These are phyloP conservation scores for Nothura maculosa DNA, from an alignment of 2,797 vertebrate genomes.

Conservation along the genomic window DNA sequence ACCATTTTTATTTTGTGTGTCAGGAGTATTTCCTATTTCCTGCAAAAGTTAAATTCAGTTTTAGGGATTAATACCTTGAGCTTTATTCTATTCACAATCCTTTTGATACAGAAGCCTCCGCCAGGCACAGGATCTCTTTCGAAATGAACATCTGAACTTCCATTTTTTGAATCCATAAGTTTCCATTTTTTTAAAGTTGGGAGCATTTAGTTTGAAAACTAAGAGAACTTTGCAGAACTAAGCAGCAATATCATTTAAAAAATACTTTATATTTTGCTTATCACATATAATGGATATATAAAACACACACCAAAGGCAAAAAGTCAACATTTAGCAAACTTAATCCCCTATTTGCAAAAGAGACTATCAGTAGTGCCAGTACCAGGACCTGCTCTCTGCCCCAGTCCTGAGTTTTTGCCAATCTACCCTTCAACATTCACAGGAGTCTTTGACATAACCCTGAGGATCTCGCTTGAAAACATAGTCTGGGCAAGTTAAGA, in stretches of 20 bases:
- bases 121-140: neutral
- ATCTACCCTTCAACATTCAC: neutral
- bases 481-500: neutral
- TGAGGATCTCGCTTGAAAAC: neutral
- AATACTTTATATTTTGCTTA: neutral
- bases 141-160: neutral
- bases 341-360: neutral
- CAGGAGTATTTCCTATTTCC: too few species aligned
- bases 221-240: neutral
- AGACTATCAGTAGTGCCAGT: neutral
- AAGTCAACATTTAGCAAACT: neutral
- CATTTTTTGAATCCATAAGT: too few species aligned
- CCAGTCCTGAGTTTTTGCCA: neutral
- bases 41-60: neutral
- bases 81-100: neutral
- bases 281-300: neutral
- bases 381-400: neutral
- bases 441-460: neutral
- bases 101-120: neutral
- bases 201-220: neutral
- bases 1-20: too few species aligned
- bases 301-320: neutral
- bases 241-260: neutral
- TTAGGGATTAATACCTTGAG: too few species aligned
- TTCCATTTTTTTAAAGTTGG: neutral